Evolutionary conservation across 2,888 invertebrate species (phyloP).

Genomic region (Tenodera sinensis): DNA sequence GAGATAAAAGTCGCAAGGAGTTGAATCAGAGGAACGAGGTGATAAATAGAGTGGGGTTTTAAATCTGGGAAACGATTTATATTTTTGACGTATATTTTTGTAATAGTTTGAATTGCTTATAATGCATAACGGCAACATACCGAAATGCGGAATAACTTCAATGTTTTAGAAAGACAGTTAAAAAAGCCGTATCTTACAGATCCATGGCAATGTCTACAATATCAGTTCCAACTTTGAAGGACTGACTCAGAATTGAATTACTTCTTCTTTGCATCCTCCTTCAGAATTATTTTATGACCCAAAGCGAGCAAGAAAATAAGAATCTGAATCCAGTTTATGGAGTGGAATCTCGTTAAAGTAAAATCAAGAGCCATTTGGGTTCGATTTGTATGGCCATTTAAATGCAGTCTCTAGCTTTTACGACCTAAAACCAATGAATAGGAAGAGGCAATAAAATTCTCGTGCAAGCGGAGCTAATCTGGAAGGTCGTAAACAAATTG

Average conservation of each 20-base stretch:
- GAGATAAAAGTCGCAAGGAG: too few relatives aligned
- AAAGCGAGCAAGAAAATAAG: not conserved
- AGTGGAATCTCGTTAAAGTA: not conserved
- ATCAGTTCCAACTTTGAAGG: not conserved
- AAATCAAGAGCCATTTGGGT: not conserved
- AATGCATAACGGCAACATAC: too few relatives aligned
- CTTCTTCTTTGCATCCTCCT: not conserved
- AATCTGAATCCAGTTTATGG: not conserved
- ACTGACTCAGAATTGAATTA: not conserved
- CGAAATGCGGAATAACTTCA: too few relatives aligned
- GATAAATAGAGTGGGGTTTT: too few relatives aligned
- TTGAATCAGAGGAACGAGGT: too few relatives aligned
- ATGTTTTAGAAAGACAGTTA: too few relatives aligned
- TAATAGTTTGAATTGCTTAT: too few relatives aligned
- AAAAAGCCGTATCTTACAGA: too few relatives aligned
- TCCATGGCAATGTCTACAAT: too few relatives aligned
- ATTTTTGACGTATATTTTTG: too few relatives aligned
- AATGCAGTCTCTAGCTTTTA: not conserved
- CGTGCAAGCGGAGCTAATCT: not conserved
- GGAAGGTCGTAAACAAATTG: not conserved
- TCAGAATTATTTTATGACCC: not conserved
- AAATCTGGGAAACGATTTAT: too few relatives aligned
- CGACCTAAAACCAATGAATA: not conserved
- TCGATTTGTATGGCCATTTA: not conserved
- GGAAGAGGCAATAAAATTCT: not conserved